A percentile compares a stretch with the other conserved stretches of the same genome.
Evolutionary conservation across 2,113 vertebrate species (phyloP).

Genomic region (Felis catus): DNA sequence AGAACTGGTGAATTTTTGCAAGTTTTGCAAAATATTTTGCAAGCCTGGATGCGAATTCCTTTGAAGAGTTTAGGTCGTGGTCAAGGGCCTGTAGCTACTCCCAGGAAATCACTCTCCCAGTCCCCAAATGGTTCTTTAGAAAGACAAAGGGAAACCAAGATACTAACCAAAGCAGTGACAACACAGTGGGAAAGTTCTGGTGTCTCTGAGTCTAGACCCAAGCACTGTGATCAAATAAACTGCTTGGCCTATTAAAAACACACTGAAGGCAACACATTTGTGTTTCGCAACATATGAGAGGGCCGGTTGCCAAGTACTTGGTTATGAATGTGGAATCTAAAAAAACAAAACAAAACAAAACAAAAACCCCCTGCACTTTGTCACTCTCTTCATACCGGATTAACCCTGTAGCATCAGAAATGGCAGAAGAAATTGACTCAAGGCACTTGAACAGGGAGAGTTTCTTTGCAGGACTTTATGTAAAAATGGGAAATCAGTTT

Average conservation of each 20-base stretch:
- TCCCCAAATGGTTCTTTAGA: neutral
- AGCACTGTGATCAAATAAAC: neutral
- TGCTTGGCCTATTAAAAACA: conserved; percentile 22
- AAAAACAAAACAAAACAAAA: neutral
- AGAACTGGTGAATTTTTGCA: neutral
- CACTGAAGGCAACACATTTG: conserved; percentile 46
- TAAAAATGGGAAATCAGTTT: neutral
- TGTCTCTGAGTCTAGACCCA: neutral
- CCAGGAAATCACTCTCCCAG: neutral
- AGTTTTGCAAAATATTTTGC: conserved; percentile 17
- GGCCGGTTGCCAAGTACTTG: conserved; percentile 58
- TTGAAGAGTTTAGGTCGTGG: neutral
- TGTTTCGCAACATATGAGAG: conserved; percentile 42
- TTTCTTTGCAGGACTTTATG: neutral
- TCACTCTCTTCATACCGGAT: conserved; percentile 9
- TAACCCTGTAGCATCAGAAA: neutral
- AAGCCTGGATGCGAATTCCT: neutral
- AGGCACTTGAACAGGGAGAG: too few species aligned
- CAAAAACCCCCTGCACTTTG: neutral
- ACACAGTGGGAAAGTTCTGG: neutral
- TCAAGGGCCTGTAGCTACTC: neutral
- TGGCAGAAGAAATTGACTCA: neutral
- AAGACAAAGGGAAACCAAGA: neutral
- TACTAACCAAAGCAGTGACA: neutral
- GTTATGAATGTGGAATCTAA: conserved; percentile 57